phyloP scores from a whole-genome alignment of 2,113 vertebrate genomes.

The Vanacampus margaritifer region DNA sequence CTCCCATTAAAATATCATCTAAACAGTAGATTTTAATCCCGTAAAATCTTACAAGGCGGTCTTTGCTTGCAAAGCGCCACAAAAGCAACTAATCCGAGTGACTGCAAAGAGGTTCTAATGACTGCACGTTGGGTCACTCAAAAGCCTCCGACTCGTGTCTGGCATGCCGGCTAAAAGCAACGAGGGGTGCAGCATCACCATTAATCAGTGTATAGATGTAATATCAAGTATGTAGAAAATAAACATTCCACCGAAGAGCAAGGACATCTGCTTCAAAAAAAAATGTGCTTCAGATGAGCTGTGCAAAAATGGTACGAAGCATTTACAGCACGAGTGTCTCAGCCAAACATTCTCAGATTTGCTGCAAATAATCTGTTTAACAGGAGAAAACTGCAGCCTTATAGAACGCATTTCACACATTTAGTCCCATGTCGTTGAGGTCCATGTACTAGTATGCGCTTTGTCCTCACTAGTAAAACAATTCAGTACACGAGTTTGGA shows the following conservation, averaged over 20 bases:
- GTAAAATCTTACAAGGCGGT: background rate
- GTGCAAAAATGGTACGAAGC: slow-evolving; percentile 30
- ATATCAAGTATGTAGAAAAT: slow-evolving; percentile 11
- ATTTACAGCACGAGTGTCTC: background rate
- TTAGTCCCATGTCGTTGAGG: background rate
- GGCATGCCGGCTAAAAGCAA: background rate
- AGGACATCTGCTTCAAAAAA: slow-evolving; percentile 26
- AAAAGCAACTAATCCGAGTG: background rate
- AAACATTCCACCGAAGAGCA: slow-evolving; percentile 49
- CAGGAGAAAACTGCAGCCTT: background rate
- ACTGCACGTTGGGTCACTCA: slow-evolving; percentile 43
- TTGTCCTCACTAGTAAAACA: too few relatives aligned
- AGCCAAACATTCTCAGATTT: slow-evolving; percentile 7
- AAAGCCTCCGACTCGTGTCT: background rate
- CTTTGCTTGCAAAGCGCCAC: slow-evolving; percentile 1
- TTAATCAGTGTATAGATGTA: background rate
- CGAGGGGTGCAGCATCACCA: background rate
- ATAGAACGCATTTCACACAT: background rate
- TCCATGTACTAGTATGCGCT: too few relatives aligned
- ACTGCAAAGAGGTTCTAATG: slow-evolving; percentile 1
- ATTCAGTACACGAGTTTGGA: too few relatives aligned
- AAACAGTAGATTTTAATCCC: background rate
- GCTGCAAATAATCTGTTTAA: background rate
- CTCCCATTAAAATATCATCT: background rate
- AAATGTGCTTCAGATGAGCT: slow-evolving; percentile 23